These are phyloP conservation scores for Sinocyclocheilus rhinocerous DNA, from an alignment of 2,113 vertebrate species.

Conservation along the genomic window DNA sequence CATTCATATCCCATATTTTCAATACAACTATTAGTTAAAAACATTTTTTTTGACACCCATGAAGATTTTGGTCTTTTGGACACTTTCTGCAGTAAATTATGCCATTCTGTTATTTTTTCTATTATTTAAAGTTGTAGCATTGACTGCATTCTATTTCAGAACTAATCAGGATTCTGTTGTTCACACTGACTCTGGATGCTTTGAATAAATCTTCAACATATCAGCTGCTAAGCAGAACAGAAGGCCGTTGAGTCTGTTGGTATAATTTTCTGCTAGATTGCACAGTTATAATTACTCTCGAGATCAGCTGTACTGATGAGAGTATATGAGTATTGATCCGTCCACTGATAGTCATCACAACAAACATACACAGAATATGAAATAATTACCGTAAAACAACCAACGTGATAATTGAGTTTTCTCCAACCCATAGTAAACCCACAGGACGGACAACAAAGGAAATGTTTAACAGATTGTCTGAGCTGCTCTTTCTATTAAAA, in stretches of 20 bases:
- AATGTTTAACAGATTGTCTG: not conserved
- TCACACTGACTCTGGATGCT: not conserved
- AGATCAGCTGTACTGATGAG: constrained; percentile 3
- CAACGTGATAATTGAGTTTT: not conserved
- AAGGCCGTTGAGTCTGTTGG: not conserved
- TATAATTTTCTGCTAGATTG: constrained; percentile 29
- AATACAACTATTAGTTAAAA: too few species aligned
- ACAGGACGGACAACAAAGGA: not conserved
- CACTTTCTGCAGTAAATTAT: too few species aligned
- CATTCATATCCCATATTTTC: too few species aligned
- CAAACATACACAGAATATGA: constrained; percentile 7
- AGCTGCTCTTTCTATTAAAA: not conserved
- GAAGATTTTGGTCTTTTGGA: too few species aligned
- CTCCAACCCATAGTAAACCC: not conserved
- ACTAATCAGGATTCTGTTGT: not conserved
- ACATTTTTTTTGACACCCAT: too few species aligned
- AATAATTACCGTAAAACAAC: not conserved
- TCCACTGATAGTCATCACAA: not conserved
- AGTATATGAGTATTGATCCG: not conserved
- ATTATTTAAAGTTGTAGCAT: too few species aligned
- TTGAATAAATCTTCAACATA: not conserved
- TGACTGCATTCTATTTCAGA: not conserved
- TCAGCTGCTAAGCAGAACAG: constrained; percentile 1
- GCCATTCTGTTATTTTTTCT: too few species aligned
- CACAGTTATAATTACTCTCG: constrained; percentile 15